These are phyloP conservation scores for Neoitamus cyanurus DNA, from an alignment of 2,888 invertebrate species.

Conservation along the genomic window DNA sequence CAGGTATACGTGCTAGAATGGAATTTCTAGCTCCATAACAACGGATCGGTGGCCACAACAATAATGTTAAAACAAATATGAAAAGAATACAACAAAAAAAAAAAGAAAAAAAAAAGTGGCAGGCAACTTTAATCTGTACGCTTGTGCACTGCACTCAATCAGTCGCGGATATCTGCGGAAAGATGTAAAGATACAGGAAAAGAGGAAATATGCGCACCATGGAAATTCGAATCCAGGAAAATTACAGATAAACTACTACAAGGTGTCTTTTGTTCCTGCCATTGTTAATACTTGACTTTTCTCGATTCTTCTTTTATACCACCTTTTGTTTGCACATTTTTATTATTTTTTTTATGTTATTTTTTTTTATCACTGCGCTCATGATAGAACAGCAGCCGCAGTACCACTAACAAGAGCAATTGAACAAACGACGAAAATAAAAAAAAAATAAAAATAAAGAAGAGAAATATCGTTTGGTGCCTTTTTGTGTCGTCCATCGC, in stretches of 20 bases:
- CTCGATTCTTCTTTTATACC: constrained; percentile 3
- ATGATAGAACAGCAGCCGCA: not conserved
- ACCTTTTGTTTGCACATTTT: not conserved
- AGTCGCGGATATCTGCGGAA: not conserved
- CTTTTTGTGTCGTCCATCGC: not conserved
- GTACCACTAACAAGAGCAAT: not conserved
- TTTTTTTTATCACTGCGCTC: not conserved
- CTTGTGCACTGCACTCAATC: not conserved
- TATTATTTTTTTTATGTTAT: not conserved
- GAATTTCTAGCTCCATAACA: not conserved
- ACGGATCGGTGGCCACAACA: not conserved
- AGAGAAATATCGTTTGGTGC: not conserved
- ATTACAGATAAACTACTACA: constrained; percentile 31
- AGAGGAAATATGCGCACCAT: not conserved
- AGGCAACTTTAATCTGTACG: not conserved
- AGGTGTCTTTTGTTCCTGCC: constrained; percentile 33
- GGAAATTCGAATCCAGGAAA: constrained; percentile 11
- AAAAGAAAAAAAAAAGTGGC: not conserved
- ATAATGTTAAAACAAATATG: not conserved
- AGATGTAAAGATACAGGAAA: not conserved
- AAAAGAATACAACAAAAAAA: not conserved
- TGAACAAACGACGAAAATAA: not conserved
- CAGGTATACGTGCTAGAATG: not conserved
- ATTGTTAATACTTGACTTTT: constrained; percentile 33
- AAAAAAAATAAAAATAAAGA: too few species aligned